Evolutionary conservation across 2,888 invertebrate species (phyloP).

Genomic region (Tetropium fuscum): DNA sequence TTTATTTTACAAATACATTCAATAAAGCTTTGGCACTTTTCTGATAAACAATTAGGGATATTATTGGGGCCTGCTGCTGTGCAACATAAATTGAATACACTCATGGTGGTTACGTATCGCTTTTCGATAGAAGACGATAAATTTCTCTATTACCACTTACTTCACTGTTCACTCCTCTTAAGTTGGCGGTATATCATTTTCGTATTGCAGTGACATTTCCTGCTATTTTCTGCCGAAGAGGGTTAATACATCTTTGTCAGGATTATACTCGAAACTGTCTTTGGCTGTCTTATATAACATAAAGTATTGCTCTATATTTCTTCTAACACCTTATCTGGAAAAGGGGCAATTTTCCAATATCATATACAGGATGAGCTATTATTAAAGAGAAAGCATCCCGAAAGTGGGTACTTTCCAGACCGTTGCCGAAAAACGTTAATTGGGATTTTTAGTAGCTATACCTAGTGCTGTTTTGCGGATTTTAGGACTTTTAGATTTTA

Average conservation of each 20-base stretch:
- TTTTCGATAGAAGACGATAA: slow-evolving; percentile 32
- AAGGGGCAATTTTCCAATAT: not conserved
- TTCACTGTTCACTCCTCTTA: slow-evolving; percentile 33
- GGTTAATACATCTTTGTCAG: slow-evolving; percentile 54
- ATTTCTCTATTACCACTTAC: slow-evolving; percentile 38
- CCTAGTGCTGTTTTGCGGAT: too few relatives aligned
- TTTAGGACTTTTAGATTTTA: too few relatives aligned
- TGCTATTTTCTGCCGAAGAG: slow-evolving; percentile 38
- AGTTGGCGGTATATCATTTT: slow-evolving; percentile 49
- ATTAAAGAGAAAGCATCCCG: too few relatives aligned
- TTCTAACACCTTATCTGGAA: not conserved
- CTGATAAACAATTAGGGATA: too few relatives aligned
- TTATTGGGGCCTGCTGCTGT: too few relatives aligned
- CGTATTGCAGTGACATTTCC: slow-evolving; percentile 42
- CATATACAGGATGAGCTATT: too few relatives aligned
- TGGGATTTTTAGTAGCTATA: too few relatives aligned
- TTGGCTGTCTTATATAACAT: slow-evolving; percentile 42
- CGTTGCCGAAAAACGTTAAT: too few relatives aligned
- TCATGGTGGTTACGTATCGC: not conserved
- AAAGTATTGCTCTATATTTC: slow-evolving; percentile 27
- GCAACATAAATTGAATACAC: slow-evolving; percentile 5
- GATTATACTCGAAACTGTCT: slow-evolving; percentile 53
- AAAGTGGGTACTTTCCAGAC: too few relatives aligned
- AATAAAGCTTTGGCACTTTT: too few relatives aligned
- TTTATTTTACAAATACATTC: too few relatives aligned